Base-by-base conservation (phyloP, 2,888 invertebrate species). In the Oscheius myriophilus region DNA sequence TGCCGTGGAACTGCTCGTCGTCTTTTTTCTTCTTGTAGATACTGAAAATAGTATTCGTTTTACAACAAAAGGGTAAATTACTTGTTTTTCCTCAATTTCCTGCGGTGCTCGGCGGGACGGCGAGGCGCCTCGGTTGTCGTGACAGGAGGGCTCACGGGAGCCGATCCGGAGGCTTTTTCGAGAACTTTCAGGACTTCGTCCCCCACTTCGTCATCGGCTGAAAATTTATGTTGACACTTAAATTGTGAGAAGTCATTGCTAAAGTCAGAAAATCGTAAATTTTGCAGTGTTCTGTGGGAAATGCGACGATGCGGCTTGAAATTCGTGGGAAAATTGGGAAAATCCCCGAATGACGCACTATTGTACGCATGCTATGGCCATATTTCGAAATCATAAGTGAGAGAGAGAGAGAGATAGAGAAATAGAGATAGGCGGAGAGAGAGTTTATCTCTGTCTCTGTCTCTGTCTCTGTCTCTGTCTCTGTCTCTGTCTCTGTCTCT, bases 141-240 rank as follows among this genome's bases (percentile, higher is more conserved):
- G 43, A 69, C 74, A 21, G 18, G 16, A 4, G 41, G 46, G 25
- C 61, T 14, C 53, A 67, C 39, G 1, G 58, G 52, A 9, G 43
- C 33, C 2, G 67, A 41, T 2, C 58, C 67, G 3, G 51, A 55
- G 12, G 77, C 72, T 45, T 77, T 77, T n/a, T 70, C 72, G 49
- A 84, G 70, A 16, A 84, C 79, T 53, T 76, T 68, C 21, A 69
- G 52, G 12, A 84, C 78, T 55, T 84, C 84, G 9, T 57, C 51
- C 16, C 76, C 75, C 7, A 84, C 82, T n/a, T 81, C 84, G 21
- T 80, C 78, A 54, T 84, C 84, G 46, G 79, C 82, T 82, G 67
- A 26, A 74, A 72, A 41, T 33, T 33, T 33, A 6, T 33, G 33
- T 33, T 6, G 9, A 33, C n/a, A n/a, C n/a, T n/a, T n/a, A n/a